Evolutionary conservation across 2,113 vertebrate species (phyloP), one percentile per base, ranked within the genome.

Genomic region (Corythornis madagascariensis): DNA sequence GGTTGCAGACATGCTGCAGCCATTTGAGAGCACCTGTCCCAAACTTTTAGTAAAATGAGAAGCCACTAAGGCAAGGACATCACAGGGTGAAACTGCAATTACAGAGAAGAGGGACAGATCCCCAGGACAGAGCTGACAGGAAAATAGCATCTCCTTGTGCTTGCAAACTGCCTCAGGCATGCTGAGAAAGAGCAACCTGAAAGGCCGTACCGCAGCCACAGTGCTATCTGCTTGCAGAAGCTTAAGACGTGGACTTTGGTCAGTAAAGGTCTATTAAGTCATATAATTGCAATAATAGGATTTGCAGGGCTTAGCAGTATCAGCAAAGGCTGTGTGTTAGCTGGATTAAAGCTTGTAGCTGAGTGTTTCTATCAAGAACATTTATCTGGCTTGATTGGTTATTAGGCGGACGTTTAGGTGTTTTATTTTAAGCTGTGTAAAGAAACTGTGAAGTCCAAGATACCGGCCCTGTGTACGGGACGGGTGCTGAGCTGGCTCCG

Each of bases 391-490:
- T 81, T 52, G 38, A 77, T 65, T 64, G 74, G 66, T 93, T 89
- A 91, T 92, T 89, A 53, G 66, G 9, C 1, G 1, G 31, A 47
- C 15, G 4, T 80, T 83, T 76, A 77, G 14, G 4, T 70, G 10
- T 88, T 77, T 73, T 60, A 26, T 82, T 89, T 79, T 86, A 50
- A 87, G 45, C 75, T 91, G 78, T 78, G 52, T 79, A 77, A 93
- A 95, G 87, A 89, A 92, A 94, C 96, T 96, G 92, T 96, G 96
- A 95, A 93, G 71, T 92, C 72, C 81, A 57, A 79, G 89, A 59
- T 50, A 70, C 55, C 0, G 4, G 10, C 57, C 35, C 65, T 1
- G 10, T 25, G 15, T 15, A 21, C 0, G 11, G 86, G 78, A 57
- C 6, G 2, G 38, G 42, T 0, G 0, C 77, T 61, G 86, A 65